Base-by-base conservation (phyloP, 2,888 invertebrate species). In the Masnerella sp. region DNA sequence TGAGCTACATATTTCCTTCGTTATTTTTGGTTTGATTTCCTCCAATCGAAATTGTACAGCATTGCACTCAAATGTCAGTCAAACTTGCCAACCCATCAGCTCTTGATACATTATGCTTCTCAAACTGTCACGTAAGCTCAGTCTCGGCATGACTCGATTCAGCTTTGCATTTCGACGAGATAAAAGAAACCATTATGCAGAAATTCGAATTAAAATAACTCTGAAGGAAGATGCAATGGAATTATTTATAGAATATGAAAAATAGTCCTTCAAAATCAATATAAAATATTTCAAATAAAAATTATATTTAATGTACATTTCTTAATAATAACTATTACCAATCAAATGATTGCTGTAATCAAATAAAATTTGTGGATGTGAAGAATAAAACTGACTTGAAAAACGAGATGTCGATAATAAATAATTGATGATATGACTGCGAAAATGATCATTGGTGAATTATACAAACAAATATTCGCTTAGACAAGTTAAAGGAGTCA, bases 21-120 rank as follows among this genome's bases (percentile, higher is more conserved):
- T 49, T 51, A 62, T 64, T 64, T 52, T 43, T 25, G 47, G 12
- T 47, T 38, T 45, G 8, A 47, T 42, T 54, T 47, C 8, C 36
- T 20, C 14, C 17, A 51, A 58, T 58, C 34, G 43, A 58, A 51
- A 58, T 49, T 43, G 25, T 51, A 18, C 52, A 25, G 34, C n/a
- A 32, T 40, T 32, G 47, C 54, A 49, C 40, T 52, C 38, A 45
- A 64, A 40, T 51, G 56, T 65, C 72, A 59, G 58, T 72, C 65
- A 72, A 64, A 49, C 14, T 64, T 51, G 56, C 67, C 49, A 56
- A 52, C 51, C 51, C 34, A 67, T 72, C 72, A 72, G 61, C 12
- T 67, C 28, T 47, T 49, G 61, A 72, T 72, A 61, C 65, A 61
- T 49, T 36, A 52, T 64, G 58, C 51, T 59, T 64, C 49, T 52